Percentiles rank a stretch among this genome's conserved stretches.
These are phyloP conservation scores for Leptopilina myrica DNA, from an alignment of 2,888 invertebrate species.

Conservation along the genomic window DNA sequence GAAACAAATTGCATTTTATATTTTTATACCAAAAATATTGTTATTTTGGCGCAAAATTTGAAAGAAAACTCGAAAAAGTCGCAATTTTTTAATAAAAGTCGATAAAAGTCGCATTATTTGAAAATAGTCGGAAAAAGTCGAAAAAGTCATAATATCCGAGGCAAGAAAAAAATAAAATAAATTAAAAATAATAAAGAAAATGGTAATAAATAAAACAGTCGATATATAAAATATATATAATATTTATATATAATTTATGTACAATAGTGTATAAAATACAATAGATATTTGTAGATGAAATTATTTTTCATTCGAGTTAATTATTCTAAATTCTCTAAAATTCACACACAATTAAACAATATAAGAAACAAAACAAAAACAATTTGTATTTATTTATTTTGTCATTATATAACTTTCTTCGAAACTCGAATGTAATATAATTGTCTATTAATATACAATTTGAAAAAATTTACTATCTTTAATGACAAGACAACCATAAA, in stretches of 20 bases:
- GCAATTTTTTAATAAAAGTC: too few relatives aligned
- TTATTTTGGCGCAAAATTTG: too few relatives aligned
- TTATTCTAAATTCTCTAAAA: neutral
- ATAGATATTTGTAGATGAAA: conserved; percentile 28
- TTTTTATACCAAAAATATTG: too few relatives aligned
- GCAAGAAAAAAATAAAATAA: too few relatives aligned
- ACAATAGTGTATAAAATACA: conserved; percentile 39
- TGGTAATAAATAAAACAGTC: conserved; percentile 12
- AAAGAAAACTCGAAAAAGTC: too few relatives aligned
- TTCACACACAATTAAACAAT: conserved; percentile 15
- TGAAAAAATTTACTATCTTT: neutral
- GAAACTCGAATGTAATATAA: conserved; percentile 20
- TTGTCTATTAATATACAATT: conserved; percentile 18
- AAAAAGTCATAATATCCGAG: too few relatives aligned
- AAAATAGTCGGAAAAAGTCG: too few relatives aligned
- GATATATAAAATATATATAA: conserved; percentile 37
- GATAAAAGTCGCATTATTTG: too few relatives aligned
- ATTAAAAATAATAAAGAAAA: too few relatives aligned
- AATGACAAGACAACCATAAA: conserved; percentile 20
- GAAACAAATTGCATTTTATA: too few relatives aligned
- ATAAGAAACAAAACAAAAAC: conserved; percentile 16
- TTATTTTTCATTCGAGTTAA: neutral
- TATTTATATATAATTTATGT: conserved; percentile 39
- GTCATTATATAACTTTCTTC: neutral
- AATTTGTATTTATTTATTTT: neutral